A percentile compares a stretch with the other conserved stretches of the same genome.
Conservation (phyloP, 2,888 invertebrate species). For the Lithosia quadra region DNA sequence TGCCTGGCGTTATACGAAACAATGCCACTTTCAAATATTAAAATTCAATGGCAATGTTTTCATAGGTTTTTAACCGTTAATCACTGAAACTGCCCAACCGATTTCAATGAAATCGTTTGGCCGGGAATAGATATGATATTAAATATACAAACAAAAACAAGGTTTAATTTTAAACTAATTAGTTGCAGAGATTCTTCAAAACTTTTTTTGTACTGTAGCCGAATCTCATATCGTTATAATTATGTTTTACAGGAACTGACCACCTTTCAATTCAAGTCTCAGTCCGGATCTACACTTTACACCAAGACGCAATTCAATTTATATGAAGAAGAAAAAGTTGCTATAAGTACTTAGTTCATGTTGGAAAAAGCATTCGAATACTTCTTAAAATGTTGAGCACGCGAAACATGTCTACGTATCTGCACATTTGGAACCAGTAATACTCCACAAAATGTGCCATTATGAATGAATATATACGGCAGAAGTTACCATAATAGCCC, state of each 20-base stretch:
- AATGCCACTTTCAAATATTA: background rate
- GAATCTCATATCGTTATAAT: no score
- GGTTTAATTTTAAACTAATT: no score
- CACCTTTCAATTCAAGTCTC: no score
- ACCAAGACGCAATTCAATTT: no score
- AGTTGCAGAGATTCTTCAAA: background rate
- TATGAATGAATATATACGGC: slow-evolving; percentile 12
- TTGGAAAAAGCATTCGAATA: background rate
- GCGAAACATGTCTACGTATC: background rate
- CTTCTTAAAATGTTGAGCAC: background rate
- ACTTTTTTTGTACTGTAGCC: no score
- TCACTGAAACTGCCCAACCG: no score
- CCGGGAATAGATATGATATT: no score
- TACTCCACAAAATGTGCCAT: slow-evolving; percentile 24
- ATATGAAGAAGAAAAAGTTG: background rate
- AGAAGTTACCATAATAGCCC: slow-evolving; percentile 21
- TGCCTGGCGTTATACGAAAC: background rate
- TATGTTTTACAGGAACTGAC: no score
- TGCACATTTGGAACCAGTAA: slow-evolving; percentile 7
- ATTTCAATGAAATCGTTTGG: no score
- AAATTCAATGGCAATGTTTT: background rate
- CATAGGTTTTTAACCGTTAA: no score
- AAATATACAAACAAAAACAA: no score
- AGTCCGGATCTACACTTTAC: no score
- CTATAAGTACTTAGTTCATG: background rate